These are phyloP conservation scores for Pterocles burchelli DNA, from an alignment of 2,113 vertebrate species.

Conservation along the genomic window DNA sequence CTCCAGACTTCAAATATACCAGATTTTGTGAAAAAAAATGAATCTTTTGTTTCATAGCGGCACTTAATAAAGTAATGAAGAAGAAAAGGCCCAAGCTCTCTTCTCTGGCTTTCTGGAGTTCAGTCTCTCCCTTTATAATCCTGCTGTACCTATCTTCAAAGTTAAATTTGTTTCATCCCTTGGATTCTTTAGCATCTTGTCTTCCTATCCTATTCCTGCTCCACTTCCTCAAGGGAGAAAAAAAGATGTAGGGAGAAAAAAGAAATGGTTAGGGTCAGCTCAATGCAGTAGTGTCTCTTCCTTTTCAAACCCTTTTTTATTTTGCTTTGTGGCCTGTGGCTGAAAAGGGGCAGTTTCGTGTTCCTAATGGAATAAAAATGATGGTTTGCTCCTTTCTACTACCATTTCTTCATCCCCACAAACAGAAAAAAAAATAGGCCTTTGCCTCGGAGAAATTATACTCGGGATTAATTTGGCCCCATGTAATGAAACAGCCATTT, in stretches of 20 bases:
- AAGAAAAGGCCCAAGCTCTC: neutral
- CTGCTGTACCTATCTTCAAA: neutral
- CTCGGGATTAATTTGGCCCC: neutral
- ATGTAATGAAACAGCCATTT: neutral
- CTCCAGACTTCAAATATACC: neutral
- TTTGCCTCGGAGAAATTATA: neutral
- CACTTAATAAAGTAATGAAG: neutral
- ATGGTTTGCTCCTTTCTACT: conserved; percentile 20
- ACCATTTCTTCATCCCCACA: conserved; percentile 18
- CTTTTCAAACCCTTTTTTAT: neutral
- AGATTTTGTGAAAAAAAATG: neutral
- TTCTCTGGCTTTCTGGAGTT: neutral
- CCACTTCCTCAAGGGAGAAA: neutral
- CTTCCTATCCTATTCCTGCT: neutral
- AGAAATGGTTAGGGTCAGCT: neutral
- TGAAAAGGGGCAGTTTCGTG: neutral
- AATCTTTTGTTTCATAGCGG: neutral
- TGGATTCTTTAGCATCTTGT: neutral
- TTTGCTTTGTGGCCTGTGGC: neutral
- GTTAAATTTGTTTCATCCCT: neutral
- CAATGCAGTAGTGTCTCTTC: neutral
- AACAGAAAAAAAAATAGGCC: neutral
- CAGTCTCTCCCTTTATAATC: neutral
- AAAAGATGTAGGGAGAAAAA: neutral
- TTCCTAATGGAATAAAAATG: conserved; percentile 7